Conservation (phyloP, 1,140 invertebrate species). For the Steinernema feltiae region DNA sequence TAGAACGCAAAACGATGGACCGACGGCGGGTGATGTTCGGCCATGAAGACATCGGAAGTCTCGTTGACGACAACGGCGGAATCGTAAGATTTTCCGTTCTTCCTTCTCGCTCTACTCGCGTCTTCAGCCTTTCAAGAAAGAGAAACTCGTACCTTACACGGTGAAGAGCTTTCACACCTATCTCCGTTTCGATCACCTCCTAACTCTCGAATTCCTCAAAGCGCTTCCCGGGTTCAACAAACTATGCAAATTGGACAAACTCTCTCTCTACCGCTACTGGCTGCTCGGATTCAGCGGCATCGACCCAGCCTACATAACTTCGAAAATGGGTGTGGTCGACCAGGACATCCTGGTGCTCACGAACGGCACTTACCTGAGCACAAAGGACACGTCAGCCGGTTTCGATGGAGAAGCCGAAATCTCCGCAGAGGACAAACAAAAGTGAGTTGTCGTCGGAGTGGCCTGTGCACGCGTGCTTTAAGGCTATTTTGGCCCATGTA, state of each 20-base stretch:
- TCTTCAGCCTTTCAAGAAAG: not conserved
- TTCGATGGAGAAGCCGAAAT: not conserved
- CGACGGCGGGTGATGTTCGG: not conserved
- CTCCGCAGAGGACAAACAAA: not conserved
- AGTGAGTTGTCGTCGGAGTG: not conserved
- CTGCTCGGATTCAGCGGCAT: not conserved
- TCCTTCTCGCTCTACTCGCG: not conserved
- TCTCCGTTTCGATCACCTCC: not conserved
- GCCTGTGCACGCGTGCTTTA: not conserved
- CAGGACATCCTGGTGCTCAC: not conserved
- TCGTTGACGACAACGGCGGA: not conserved
- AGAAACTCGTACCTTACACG: not conserved
- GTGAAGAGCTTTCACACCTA: not conserved
- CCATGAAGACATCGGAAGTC: not conserved
- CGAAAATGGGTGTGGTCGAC: not conserved
- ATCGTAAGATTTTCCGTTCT: not conserved
- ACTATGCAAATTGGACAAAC: not conserved
- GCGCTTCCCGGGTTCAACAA: not conserved
- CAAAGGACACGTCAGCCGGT: not conserved
- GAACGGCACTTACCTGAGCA: not conserved
- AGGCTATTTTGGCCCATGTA: conserved; percentile 4
- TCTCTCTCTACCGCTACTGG: conserved; percentile 10
- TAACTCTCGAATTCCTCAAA: not conserved
- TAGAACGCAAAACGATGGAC: not conserved
- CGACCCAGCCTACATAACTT: not conserved